Evolutionary conservation across 92 coral and sea anemone genomes (phyloP), one percentile per base, ranked within the genome.

Genomic region (Muricea muricata): DNA sequence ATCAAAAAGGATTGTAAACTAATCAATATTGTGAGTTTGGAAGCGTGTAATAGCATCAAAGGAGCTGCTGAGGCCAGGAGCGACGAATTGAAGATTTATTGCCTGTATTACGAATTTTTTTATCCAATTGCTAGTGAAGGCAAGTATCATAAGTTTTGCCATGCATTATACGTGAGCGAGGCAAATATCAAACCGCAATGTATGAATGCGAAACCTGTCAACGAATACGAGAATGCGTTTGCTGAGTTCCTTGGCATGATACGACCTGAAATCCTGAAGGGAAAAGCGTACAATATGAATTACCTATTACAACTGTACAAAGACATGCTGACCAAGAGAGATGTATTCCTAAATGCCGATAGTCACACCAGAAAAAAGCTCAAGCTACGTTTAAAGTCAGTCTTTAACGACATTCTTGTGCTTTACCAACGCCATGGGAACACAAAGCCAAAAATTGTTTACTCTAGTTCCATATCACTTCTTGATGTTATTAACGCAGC

Each of bases 291-390:
- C n/a, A n/a, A n/a, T n/a, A n/a, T n/a, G n/a, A n/a, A n/a, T n/a
- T n/a, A n/a, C n/a, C n/a, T n/a, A n/a, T n/a, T n/a, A n/a, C n/a
- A n/a, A n/a, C n/a, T n/a, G n/a, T n/a, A n/a, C n/a, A n/a, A n/a
- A n/a, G n/a, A n/a, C n/a, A n/a, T n/a, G n/a, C n/a, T n/a, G n/a
- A n/a, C n/a, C n/a, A n/a, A n/a, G n/a, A n/a, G n/a, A n/a, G n/a
- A n/a, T 63, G 71, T 79, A 65, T 28, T n/a, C n/a, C n/a, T n/a
- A n/a, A n/a, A 79, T 42, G 86, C 79, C 1, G 54, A 47, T 18
- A 79, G 85, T 61, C 78, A 86, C 89, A 86, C 89, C 20, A 86
- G 79, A 41, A 86, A 86, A 48, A 86, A 66, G 26, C 86, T 86
- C 31, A 86, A 86, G 42, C 41, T 21, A 15, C 75, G 89, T 28